Percentiles rank a stretch among this genome's conserved stretches.
Conservation (phyloP, 2,888 invertebrate genomes). For the Calliopum simillimum region DNA sequence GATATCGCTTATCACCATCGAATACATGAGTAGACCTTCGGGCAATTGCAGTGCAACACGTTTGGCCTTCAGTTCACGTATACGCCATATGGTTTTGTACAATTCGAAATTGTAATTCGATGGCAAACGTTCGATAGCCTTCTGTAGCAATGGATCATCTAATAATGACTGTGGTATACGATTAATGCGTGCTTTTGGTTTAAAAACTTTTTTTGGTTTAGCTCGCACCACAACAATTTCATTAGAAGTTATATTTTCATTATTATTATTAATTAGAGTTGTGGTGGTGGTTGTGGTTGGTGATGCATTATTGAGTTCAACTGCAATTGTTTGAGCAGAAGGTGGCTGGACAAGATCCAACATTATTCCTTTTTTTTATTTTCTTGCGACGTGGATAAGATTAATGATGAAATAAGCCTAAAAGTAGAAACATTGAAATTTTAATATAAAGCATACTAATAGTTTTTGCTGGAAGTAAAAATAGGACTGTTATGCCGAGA, state of each 20-base stretch:
- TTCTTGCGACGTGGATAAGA: constrained; percentile 8
- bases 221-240: constrained; percentile 77
- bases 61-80: constrained; percentile 83
- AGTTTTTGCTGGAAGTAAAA: too few species aligned
- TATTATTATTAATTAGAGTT: neutral
- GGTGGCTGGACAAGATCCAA: constrained; percentile 57
- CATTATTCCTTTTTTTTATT: constrained; percentile 49
- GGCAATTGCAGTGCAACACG: constrained; percentile 97
- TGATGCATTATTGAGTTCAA: constrained; percentile 22
- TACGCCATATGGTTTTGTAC: constrained; percentile 97
- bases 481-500: too few species aligned
- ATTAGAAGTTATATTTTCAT: constrained; percentile 25
- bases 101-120: constrained; percentile 98
- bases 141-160: constrained; percentile 78
- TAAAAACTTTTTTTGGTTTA: constrained; percentile 84
- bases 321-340: constrained; percentile 6
- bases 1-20: constrained; percentile 93
- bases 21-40: constrained; percentile 93
- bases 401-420: too few species aligned
- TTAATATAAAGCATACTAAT: too few species aligned
- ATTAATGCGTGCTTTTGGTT: constrained; percentile 78
- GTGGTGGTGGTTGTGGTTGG: constrained; percentile 2
- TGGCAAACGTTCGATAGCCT: constrained; percentile 82
- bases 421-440: too few species aligned
- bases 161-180: constrained; percentile 85